These are phyloP conservation scores for Margaritifera margaritifera DNA, from an alignment of 2,888 invertebrate genomes.

Conservation along the genomic window DNA sequence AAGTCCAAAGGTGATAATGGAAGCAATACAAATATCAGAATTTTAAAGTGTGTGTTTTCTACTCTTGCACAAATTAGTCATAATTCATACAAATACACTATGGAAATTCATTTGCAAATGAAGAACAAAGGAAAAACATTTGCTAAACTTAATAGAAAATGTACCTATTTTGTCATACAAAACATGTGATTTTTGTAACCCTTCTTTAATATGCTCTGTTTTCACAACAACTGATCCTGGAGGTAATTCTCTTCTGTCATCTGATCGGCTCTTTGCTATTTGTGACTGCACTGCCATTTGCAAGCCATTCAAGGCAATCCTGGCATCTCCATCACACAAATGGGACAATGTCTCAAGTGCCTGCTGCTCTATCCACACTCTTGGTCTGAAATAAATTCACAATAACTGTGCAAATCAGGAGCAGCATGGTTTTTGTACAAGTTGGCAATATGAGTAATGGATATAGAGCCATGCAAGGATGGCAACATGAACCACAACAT, in stretches of 20 bases:
- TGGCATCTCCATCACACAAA: slow-evolving; percentile 87
- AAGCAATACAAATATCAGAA: too few relatives aligned
- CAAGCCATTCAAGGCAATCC: slow-evolving; percentile 84
- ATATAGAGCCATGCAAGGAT: too few relatives aligned
- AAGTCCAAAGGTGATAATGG: too few relatives aligned
- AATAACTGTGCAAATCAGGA: neutral
- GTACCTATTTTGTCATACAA: slow-evolving; percentile 82
- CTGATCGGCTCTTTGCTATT: slow-evolving; percentile 13
- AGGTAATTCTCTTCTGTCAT: neutral
- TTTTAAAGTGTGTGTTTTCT: too few relatives aligned
- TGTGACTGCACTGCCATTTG: slow-evolving; percentile 81
- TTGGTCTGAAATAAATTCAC: slow-evolving; percentile 7
- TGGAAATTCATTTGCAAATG: too few relatives aligned
- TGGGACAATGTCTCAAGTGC: slow-evolving; percentile 83
- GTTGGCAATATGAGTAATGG: too few relatives aligned
- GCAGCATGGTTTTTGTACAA: too few relatives aligned
- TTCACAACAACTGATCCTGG: slow-evolving; percentile 73
- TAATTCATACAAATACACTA: neutral
- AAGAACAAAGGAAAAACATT: neutral
- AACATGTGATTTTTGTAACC: slow-evolving; percentile 84
- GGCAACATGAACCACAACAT: too few relatives aligned
- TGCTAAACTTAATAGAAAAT: neutral
- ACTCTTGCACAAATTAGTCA: too few relatives aligned
- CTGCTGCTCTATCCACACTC: slow-evolving; percentile 75
- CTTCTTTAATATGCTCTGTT: slow-evolving; percentile 81